Evolutionary conservation across 2,888 invertebrate species (phyloP).

Genomic region (Patella pellucida): DNA sequence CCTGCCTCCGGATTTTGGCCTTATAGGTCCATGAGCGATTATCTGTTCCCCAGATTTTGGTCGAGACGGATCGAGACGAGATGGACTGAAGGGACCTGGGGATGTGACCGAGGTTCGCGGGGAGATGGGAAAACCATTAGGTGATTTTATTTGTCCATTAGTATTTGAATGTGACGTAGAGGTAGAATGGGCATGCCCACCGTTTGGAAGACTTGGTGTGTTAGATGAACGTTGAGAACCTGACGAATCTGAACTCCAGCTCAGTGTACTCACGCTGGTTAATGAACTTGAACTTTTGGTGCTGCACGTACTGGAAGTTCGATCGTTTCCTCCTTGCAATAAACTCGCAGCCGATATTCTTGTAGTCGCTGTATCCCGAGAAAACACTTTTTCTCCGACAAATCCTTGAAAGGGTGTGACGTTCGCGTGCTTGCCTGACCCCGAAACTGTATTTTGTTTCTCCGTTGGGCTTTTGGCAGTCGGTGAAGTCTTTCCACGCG

Average conservation of each 20-base stretch:
- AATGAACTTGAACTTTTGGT: constrained; percentile 57
- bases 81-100: not conserved
- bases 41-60: not conserved
- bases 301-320: constrained; percentile 48
- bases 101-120: constrained; percentile 1
- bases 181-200: constrained; percentile 10
- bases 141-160: constrained; percentile 6
- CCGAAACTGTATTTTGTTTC: constrained; percentile 31
- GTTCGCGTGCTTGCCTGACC: constrained; percentile 12
- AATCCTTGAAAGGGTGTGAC: constrained; percentile 28
- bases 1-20: not conserved
- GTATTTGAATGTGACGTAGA: not conserved
- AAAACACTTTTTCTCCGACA: constrained; percentile 65
- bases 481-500: constrained; percentile 46
- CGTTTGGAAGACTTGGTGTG: constrained; percentile 22
- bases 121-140: constrained; percentile 13
- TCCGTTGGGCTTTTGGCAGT: constrained; percentile 42
- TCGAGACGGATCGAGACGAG: constrained; percentile 15
- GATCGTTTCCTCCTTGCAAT: constrained; percentile 41
- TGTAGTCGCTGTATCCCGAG: constrained; percentile 63
- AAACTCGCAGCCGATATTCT: constrained; percentile 56
- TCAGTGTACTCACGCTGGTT: constrained; percentile 58
- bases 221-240: constrained; percentile 25
- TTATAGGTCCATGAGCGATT: not conserved
- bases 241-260: constrained; percentile 46